Percentiles rank a stretch among this genome's conserved stretches.
Evolutionary conservation across 2,113 vertebrate species (phyloP).

Genomic region (Lonchura striata): DNA sequence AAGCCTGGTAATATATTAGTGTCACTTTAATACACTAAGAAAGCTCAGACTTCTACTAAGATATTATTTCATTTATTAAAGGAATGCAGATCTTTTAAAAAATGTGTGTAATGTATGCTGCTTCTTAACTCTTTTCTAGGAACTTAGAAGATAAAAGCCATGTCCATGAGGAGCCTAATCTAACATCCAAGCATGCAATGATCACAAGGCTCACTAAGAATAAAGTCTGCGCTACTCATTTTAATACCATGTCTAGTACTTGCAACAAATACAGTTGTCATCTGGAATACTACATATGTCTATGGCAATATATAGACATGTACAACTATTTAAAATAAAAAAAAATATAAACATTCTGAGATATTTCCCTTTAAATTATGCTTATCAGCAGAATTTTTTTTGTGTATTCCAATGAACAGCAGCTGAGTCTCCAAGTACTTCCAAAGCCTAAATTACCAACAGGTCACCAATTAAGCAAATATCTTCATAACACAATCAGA

Average conservation of each 20-base stretch:
- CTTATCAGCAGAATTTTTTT: neutral
- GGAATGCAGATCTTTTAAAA: neutral
- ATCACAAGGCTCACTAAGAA: neutral
- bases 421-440: neutral
- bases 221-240: neutral
- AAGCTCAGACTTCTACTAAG: neutral
- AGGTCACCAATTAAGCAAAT: neutral
- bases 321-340: neutral
- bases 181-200: neutral
- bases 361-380: neutral
- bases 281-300: neutral
- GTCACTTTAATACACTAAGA: constrained; percentile 15
- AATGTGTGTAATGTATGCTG: neutral
- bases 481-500: neutral
- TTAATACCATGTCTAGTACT: neutral
- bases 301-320: neutral
- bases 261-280: neutral
- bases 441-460: neutral
- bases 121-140: neutral
- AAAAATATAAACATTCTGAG: neutral
- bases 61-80: neutral
- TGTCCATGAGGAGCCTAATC: neutral
- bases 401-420: neutral
- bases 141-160: neutral
- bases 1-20: constrained; percentile 39